A percentile compares a stretch with the other conserved stretches of the same genome.
Evolutionary conservation across 2,888 invertebrate genomes (phyloP).

Genomic region (Axea sp.): DNA sequence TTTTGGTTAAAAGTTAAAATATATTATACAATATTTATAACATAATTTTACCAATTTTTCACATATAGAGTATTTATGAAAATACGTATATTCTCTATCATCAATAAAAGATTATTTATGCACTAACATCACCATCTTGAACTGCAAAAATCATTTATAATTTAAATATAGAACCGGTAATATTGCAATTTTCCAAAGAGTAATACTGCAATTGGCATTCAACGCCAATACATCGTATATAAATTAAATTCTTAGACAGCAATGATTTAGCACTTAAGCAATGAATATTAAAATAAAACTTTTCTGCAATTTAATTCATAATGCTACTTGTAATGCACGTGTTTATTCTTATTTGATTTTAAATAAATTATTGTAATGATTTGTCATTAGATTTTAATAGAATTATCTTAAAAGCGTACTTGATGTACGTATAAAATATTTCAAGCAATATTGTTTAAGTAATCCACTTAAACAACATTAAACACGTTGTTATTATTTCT

Average conservation of each 20-base stretch:
- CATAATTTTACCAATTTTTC: too few species aligned
- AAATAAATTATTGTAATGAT: constrained; percentile 26
- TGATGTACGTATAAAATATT: constrained; percentile 10
- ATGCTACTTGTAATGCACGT: constrained; percentile 22
- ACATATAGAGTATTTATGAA: constrained; percentile 25
- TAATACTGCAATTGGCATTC: constrained; percentile 55
- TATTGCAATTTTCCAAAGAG: constrained; percentile 50
- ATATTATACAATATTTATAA: too few species aligned
- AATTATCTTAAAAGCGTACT: constrained; percentile 11
- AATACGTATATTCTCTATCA: constrained; percentile 10
- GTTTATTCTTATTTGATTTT: constrained; percentile 15
- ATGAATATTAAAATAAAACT: constrained; percentile 36
- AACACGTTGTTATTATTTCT: too few species aligned
- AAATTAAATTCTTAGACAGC: constrained; percentile 45
- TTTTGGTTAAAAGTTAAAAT: too few species aligned
- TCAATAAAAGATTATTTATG: constrained; percentile 26
- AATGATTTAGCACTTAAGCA: constrained; percentile 49
- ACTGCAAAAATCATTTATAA: constrained; percentile 45
- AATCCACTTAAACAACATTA: background rate
- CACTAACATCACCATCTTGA: constrained; percentile 34
- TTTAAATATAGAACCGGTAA: constrained; percentile 61
- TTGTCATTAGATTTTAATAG: constrained; percentile 12
- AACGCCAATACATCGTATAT: constrained; percentile 38
- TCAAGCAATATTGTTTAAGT: background rate
- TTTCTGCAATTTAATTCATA: constrained; percentile 30